Base-by-base conservation (phyloP, 2,797 vertebrate genomes). In the Cynodonichthys magdalenae region DNA sequence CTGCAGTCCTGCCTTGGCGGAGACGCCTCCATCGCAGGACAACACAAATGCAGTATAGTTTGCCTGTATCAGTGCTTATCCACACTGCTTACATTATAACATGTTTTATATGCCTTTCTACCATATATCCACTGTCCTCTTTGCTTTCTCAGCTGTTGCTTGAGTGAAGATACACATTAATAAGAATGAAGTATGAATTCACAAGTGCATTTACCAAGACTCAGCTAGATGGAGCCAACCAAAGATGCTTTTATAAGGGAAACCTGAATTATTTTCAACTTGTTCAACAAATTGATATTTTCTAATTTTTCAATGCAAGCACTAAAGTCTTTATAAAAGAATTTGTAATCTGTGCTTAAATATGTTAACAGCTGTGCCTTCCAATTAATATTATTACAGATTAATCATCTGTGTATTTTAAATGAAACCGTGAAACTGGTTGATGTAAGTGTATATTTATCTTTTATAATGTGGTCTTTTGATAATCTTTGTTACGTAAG, bases 141-240 rank as follows among this genome's bases (percentile, higher is more conserved):
- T 50, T 70, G 62, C 62, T 15, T 42, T 50, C 19, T 59, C 54
- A 50, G 52, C 66, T 68, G 65, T 63, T 63, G 59, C 70, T 72
- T 69, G 50, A 66, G 69, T 74, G 77, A 80, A 78, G 59, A 84
- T 55, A 64, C 63, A 59, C 53, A 42, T 60, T 60, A 18, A 49
- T 53, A 72, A 74, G 47, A 69, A 91, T 89, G 88, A 91, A 91
- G 89, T 90, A 89, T 81, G 31, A 83, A 74, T 70, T 71, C 76
- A 56, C 69, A 72, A 64, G 76, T 84, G 83, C 69, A 34, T 84
- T 86, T 70, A 74, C 31, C 59, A 58, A 61, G 66, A 77, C 61
- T 58, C 64, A 57, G 74, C 56, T 24, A 53, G 15, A 60, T 49
- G 53, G 50, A 31, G 48, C 56, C 24, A 58, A 69, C 87, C 89